These are phyloP conservation scores for Drosophila bocqueti DNA, from an alignment of 1,140 invertebrate species.

Conservation along the genomic window DNA sequence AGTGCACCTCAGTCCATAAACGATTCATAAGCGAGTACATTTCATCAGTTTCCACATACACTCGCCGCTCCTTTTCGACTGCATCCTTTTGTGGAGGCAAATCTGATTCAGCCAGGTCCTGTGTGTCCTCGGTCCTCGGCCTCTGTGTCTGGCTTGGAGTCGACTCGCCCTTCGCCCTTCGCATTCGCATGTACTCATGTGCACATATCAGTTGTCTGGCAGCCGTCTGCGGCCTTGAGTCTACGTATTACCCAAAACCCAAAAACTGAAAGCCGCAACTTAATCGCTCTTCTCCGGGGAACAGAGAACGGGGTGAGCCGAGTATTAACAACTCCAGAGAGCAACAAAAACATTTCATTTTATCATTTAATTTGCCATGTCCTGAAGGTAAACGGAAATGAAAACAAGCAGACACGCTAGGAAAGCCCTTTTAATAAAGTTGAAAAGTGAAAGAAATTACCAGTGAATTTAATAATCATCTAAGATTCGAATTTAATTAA, in stretches of 20 bases:
- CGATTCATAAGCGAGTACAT: conserved; percentile 69
- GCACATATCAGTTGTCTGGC: conserved; percentile 84
- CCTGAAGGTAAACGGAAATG: conserved; percentile 34
- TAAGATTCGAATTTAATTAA: background rate
- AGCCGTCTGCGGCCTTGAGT: conserved; percentile 82
- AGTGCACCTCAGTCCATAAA: conserved; percentile 44
- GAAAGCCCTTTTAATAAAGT: conserved; percentile 21
- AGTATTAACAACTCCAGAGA: conserved; percentile 49
- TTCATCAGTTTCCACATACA: conserved; percentile 58
- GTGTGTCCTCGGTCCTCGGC: conserved; percentile 43
- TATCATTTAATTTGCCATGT: conserved; percentile 63
- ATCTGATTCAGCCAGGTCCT: conserved; percentile 51
- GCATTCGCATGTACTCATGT: conserved; percentile 69
- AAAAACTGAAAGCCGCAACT: conserved; percentile 77
- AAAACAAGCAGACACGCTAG: conserved; percentile 20
- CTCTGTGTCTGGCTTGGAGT: conserved; percentile 50
- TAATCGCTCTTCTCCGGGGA: conserved; percentile 61
- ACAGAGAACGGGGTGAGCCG: conserved; percentile 4
- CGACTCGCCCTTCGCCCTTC: conserved; percentile 24
- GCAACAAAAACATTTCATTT: conserved; percentile 37
- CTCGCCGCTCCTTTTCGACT: conserved; percentile 30
- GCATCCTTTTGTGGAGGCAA: conserved; percentile 63
- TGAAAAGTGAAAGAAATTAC: conserved; percentile 9
- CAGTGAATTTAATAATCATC: background rate
- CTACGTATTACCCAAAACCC: conserved; percentile 30